These are phyloP conservation scores for Entelurus aequoreus DNA, from an alignment of 2,113 vertebrate genomes.

Conservation along the genomic window DNA sequence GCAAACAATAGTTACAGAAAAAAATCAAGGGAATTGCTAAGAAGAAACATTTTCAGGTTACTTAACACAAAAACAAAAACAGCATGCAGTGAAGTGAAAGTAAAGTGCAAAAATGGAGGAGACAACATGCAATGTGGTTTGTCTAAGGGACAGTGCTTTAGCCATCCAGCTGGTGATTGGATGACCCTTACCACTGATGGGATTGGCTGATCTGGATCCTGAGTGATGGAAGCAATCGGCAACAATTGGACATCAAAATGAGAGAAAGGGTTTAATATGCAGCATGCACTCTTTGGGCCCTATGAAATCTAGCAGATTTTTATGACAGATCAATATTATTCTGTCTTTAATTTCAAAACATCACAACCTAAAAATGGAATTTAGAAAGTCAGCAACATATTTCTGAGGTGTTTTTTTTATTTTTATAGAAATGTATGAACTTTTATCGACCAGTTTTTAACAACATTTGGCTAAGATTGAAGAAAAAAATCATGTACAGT, in stretches of 20 bases:
- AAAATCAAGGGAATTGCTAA: constrained; percentile 21
- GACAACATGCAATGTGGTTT: constrained; percentile 40
- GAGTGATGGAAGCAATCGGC: constrained; percentile 84
- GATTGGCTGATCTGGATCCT: constrained; percentile 99
- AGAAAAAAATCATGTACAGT: no score
- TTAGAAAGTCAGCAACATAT: not conserved
- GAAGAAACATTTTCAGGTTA: constrained; percentile 5
- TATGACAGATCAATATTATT: not conserved
- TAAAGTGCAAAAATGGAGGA: constrained; percentile 8
- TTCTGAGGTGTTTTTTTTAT: not conserved
- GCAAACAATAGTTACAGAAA: constrained; percentile 7
- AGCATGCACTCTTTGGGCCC: constrained; percentile 57
- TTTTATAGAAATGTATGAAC: no score
- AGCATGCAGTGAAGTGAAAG: constrained; percentile 25
- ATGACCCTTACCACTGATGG: constrained; percentile 95
- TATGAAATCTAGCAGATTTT: not conserved
- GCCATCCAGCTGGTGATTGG: constrained; percentile 49
- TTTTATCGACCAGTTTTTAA: no score
- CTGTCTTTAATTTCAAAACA: not conserved
- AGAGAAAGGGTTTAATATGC: constrained; percentile 48
- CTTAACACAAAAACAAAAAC: constrained; percentile 5
- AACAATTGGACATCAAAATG: constrained; percentile 84
- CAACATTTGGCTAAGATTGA: no score
- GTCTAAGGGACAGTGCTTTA: not conserved
- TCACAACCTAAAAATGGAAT: not conserved